Conservation (phyloP, 2,797 vertebrate species). For the Cottoperca gobio region DNA sequence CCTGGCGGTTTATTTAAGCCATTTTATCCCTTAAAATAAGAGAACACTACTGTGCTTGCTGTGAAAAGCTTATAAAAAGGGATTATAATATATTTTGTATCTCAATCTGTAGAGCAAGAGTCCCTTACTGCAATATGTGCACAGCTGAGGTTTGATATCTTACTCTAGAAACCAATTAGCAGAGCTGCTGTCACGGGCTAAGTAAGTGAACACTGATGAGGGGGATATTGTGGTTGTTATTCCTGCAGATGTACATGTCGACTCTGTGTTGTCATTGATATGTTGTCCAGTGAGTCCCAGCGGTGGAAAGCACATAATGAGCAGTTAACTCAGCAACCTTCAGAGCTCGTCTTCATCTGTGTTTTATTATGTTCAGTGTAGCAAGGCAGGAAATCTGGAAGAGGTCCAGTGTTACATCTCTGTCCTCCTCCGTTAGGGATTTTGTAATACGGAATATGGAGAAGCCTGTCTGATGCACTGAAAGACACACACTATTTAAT, state of each 20-base stretch:
- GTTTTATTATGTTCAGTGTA: background rate
- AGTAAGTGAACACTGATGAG: background rate
- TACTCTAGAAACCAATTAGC: background rate
- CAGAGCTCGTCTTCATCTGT: background rate
- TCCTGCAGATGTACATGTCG: too few species aligned
- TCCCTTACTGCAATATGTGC: background rate
- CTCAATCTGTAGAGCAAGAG: background rate
- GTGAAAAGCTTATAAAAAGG: too few species aligned
- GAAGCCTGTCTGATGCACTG: background rate
- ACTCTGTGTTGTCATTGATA: background rate
- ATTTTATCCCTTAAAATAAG: conserved; percentile 9
- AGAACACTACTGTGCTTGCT: background rate
- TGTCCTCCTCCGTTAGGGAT: conserved; percentile 1
- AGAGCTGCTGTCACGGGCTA: background rate
- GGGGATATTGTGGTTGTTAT: too few species aligned
- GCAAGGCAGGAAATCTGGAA: background rate
- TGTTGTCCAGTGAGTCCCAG: conserved; percentile 11
- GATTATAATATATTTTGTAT: too few species aligned
- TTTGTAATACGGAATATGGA: background rate
- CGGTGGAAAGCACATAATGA: background rate
- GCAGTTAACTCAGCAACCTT: background rate
- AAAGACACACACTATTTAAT: background rate
- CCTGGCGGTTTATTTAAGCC: background rate
- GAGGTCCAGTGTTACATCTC: background rate
- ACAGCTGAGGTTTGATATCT: background rate